phyloP scores from a whole-genome alignment of 2,888 invertebrate species.

The Subacronicta megacephala region DNA sequence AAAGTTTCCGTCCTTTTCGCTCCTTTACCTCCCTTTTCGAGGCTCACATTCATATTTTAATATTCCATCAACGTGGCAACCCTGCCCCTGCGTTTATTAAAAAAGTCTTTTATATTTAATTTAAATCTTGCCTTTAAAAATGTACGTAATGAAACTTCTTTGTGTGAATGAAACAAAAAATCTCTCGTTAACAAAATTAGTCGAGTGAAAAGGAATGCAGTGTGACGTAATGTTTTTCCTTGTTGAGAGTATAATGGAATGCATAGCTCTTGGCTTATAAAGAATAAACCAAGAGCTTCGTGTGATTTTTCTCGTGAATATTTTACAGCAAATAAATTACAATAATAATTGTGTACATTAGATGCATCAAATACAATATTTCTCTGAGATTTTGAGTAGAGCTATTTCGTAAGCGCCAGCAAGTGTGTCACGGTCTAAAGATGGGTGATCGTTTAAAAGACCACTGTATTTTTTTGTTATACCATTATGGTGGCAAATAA shows the following conservation, averaged over 20 bases:
- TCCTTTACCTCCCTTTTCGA: neutral
- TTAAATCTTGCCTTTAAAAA: conserved; percentile 33
- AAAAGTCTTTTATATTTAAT: conserved; percentile 29
- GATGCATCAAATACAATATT: too few species aligned
- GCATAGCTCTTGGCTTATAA: too few species aligned
- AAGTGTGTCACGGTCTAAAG: too few species aligned
- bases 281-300: too few species aligned
- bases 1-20: conserved; percentile 22
- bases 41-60: conserved; percentile 39
- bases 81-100: conserved; percentile 39
- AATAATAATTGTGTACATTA: too few species aligned
- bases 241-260: conserved; percentile 17
- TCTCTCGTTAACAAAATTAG: conserved; percentile 25
- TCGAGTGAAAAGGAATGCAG: conserved; percentile 7
- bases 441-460: too few species aligned
- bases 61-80: conserved; percentile 43
- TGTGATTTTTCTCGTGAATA: too few species aligned
- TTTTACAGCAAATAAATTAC: too few species aligned
- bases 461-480: too few species aligned
- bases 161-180: conserved; percentile 10
- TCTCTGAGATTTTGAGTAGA: too few species aligned
- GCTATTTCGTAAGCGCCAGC: too few species aligned
- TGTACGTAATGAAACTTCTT: neutral
- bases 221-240: conserved; percentile 5
- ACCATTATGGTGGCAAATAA: too few species aligned